Conservation (phyloP, 2,113 vertebrate genomes). For the Chroicocephalus ridibundus region DNA sequence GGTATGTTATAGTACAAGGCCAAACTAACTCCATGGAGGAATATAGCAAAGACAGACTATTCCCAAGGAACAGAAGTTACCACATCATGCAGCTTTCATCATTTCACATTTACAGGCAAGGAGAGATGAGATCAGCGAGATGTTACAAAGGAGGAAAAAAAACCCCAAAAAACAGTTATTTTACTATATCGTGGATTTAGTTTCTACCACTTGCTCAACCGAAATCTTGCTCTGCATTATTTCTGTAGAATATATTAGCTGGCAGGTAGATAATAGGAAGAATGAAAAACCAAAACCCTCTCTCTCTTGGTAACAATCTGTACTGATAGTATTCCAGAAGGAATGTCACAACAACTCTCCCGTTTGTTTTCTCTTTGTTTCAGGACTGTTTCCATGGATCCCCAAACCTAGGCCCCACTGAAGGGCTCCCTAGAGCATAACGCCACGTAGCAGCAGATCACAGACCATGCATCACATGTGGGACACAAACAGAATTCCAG, state of each 20-base stretch:
- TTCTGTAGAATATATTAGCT: background rate
- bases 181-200: background rate
- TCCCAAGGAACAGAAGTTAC: conserved; percentile 43
- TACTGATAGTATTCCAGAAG: conserved; percentile 42
- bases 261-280: background rate
- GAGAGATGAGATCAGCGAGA: background rate
- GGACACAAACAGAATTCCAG: background rate
- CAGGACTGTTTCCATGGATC: conserved; percentile 60
- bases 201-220: background rate
- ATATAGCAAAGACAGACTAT: background rate
- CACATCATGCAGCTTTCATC: conserved; percentile 28
- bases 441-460: conserved; percentile 17
- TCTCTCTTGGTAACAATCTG: background rate
- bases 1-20: background rate
- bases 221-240: background rate
- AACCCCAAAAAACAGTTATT: background rate
- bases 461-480: background rate
- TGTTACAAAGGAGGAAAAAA: background rate
- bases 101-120: conserved; percentile 21
- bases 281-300: background rate
- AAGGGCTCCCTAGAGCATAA: conserved; percentile 20
- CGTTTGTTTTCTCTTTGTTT: conserved; percentile 63
- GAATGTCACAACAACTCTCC: conserved; percentile 39
- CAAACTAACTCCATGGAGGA: background rate
- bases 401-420: conserved; percentile 37